Evolutionary conservation across 2,888 invertebrate genomes (phyloP), one percentile per base, ranked within the genome.

Genomic region (Panzeria rudis): DNA sequence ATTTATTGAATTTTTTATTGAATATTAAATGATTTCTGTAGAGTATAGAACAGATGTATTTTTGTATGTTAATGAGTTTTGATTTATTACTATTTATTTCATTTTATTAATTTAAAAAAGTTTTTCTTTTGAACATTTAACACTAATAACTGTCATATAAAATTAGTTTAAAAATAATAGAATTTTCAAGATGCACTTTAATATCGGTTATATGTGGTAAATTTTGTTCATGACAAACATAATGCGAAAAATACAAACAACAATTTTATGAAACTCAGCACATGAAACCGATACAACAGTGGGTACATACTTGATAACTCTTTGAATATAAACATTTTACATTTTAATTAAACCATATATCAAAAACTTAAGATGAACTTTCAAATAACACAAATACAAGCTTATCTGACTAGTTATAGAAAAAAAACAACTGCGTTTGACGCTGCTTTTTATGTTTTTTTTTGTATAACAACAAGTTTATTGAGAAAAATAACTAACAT

Each of bases 101-200:
- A 29, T 13, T 66, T 44, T 59, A 15, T 50, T 66, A 71, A 76
- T 35, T n/a, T 50, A n/a, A 66, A 59, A 64, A 6, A 35, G 2
- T 3, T 50, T 80, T 76, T 71, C 23, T 23, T 52, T 61, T 35
- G 52, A 69, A 75, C 79, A 84, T 72, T 75, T 20, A 84, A 84
- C 80, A 84, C 52, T 71, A 64, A 76, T 59, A 54, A 44, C 44
- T 69, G 20, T 54, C 23, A 17, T 61, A 59, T 38, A 77, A 56
- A 68, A 50, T 47, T 38, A 59, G 35, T 17, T 77, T 59, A 59
- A 50, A 25, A 38, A 13, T 38, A 38, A 38, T 38, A 11, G 11
- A 11, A 13, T 38, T 38, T 38, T 11, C 38, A 38, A 38, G 13
- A 38, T 11, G 13, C 11, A 38, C 13, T 3, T 38, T 13, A 11